Base-by-base conservation (phyloP, 2,888 invertebrate species). In the Leucophenga montana region DNA sequence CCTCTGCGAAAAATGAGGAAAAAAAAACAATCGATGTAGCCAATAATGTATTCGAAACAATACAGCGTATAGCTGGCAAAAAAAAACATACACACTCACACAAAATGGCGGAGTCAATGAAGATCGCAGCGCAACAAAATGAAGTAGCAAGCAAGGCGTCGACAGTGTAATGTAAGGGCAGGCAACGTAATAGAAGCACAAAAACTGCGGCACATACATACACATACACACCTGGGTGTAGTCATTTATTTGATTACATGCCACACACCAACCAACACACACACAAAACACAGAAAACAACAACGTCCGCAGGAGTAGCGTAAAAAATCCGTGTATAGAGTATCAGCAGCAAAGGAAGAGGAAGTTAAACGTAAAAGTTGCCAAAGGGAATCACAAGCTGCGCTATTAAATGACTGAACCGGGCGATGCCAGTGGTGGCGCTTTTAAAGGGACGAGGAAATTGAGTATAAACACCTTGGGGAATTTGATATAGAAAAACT, bases 161-260 rank as follows among this genome's bases (percentile, higher is more conserved):
- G 31, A 57, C n/a, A 61, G 39, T 16, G 44, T 44, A 61, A 61
- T 39, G 44, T 39, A n/a, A 57, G 31, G 48, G 1, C n/a, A 62
- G 46, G 9, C 46, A 62, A 62, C 18, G 20, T 46, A 62, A 46
- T 16, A 18, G 39, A 66, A 70, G 22, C 54, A 54, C 33, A 14
- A 16, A 13, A 31, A 27, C 16, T 9, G n/a, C 33, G 31, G 6
- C 13, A 27, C 31, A 27, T 33, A 59, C 31, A 59, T 16, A 22
- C 54, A 31, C 46, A 65, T 20, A 70, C 59, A 77, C 79, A 80
- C 76, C 82, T 80, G 81, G 67, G 76, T 71, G 73, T 78, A 80
- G 74, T 80, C 79, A 82, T 82, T 81, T 82, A 75, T 80, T 81
- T 80, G 80, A 79, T 78, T 82, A 81, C 79, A 78, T 75, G 76